These are phyloP conservation scores for Coelopa pilipes DNA, from an alignment of 2,888 invertebrate species.

Conservation along the genomic window DNA sequence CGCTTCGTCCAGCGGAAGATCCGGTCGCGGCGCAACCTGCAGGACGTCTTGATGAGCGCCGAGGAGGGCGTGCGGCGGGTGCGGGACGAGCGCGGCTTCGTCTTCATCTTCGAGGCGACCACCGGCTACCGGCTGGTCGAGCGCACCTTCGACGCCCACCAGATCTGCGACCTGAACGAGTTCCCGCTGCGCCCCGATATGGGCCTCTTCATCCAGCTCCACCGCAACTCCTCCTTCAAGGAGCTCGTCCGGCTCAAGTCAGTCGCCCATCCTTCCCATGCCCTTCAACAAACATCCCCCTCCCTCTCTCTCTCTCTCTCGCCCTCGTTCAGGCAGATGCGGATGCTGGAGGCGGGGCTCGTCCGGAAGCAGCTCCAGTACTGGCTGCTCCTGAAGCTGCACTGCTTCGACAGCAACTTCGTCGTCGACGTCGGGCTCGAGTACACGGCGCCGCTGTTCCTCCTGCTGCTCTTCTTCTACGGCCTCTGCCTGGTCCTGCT, in stretches of 20 bases:
- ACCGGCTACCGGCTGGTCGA: slow-evolving; percentile 57
- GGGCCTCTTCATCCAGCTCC: slow-evolving; percentile 51
- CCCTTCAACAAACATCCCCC: too few relatives aligned
- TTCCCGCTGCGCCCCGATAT: slow-evolving; percentile 55
- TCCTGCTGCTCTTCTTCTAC: slow-evolving; percentile 55
- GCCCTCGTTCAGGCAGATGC: slow-evolving; percentile 53
- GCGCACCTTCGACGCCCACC: slow-evolving; percentile 52
- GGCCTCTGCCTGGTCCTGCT: slow-evolving; percentile 51
- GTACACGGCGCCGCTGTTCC: slow-evolving; percentile 61
- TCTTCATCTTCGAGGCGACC: slow-evolving; percentile 56
- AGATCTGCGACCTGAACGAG: slow-evolving; percentile 65
- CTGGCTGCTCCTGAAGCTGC: slow-evolving; percentile 56
- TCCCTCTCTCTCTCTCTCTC: too few relatives aligned
- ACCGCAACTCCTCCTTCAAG: slow-evolving; percentile 60
- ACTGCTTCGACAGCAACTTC: slow-evolving; percentile 56
- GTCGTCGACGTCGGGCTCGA: slow-evolving; percentile 61
- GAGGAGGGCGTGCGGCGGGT: slow-evolving; percentile 57
- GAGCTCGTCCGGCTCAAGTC: slow-evolving; percentile 60
- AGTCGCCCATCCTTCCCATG: neutral
- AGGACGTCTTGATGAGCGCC: slow-evolving; percentile 53
- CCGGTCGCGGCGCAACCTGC: slow-evolving; percentile 39
- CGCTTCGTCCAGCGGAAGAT: slow-evolving; percentile 48
- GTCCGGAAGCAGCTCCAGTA: slow-evolving; percentile 54
- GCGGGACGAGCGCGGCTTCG: slow-evolving; percentile 59
- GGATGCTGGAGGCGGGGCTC: slow-evolving; percentile 60